Conservation (phyloP, 2,888 invertebrate species). For the Pharmacophagus antenor region DNA sequence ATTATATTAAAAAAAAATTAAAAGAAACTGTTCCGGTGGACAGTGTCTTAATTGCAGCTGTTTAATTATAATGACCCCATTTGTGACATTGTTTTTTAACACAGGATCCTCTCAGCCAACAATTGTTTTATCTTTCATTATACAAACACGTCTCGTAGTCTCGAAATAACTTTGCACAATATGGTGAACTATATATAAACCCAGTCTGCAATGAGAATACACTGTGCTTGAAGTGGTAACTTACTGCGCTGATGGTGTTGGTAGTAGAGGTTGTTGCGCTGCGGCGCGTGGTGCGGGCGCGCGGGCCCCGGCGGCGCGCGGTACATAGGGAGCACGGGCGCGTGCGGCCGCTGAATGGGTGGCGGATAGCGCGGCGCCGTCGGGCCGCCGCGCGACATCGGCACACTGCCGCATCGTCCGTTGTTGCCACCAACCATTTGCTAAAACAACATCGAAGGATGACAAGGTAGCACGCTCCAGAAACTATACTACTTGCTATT, state of each 20-base stretch:
- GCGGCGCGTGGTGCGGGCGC: constrained; percentile 51
- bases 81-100: no score
- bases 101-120: no score
- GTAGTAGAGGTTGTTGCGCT: constrained; percentile 64
- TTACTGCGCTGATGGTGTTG: constrained; percentile 75
- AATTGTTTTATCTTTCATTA: no score
- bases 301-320: constrained; percentile 55
- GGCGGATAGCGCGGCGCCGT: constrained; percentile 75
- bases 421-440: constrained; percentile 66
- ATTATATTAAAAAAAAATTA: no score
- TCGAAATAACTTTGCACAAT: no score
- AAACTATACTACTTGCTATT: no score
- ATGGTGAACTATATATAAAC: no score
- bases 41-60: no score
- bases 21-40: no score
- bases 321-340: constrained; percentile 64
- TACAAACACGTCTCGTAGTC: no score
- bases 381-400: constrained; percentile 55
- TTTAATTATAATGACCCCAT: no score
- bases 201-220: no score
- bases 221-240: constrained; percentile 43
- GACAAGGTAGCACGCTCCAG: not conserved
- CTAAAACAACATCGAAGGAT: constrained; percentile 26
- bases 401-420: constrained; percentile 53
- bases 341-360: constrained; percentile 79